These are phyloP conservation scores for Premnoplex brunnescens DNA, from an alignment of 2,797 vertebrate genomes.

Conservation along the genomic window DNA sequence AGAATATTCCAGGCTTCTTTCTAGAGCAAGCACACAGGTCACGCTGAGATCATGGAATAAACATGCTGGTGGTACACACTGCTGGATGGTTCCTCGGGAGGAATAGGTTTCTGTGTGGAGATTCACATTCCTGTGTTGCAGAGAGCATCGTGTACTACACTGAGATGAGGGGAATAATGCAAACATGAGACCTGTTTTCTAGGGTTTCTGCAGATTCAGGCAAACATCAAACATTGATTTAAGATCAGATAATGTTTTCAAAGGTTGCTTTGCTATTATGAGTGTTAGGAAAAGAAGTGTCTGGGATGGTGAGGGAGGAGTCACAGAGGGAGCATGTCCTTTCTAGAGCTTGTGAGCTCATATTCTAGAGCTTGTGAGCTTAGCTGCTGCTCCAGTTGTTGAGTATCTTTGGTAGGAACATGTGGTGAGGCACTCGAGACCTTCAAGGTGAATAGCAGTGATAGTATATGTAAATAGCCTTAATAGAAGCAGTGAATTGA, in stretches of 20 bases:
- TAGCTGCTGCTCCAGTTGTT: background rate
- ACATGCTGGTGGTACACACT: background rate
- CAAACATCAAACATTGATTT: background rate
- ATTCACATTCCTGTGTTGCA: background rate
- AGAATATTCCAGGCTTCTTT: background rate
- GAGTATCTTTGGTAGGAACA: fast-evolving
- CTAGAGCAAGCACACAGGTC: background rate
- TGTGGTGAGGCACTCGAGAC: background rate
- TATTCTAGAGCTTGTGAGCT: background rate
- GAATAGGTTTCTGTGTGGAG: background rate
- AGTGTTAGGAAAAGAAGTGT: background rate
- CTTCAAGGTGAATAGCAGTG: background rate
- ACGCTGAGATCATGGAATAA: background rate
- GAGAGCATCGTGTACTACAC: background rate
- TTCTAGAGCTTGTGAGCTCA: background rate
- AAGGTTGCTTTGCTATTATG: background rate
- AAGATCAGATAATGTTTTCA: background rate
- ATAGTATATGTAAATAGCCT: background rate
- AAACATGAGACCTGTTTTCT: background rate
- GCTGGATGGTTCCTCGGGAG: background rate
- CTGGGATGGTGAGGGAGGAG: background rate
- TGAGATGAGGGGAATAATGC: background rate
- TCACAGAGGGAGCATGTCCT: background rate
- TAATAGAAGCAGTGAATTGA: background rate
- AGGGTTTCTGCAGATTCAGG: background rate